Conservation (phyloP, 2,797 vertebrate species). For the Orientallactaga sibirica region DNA sequence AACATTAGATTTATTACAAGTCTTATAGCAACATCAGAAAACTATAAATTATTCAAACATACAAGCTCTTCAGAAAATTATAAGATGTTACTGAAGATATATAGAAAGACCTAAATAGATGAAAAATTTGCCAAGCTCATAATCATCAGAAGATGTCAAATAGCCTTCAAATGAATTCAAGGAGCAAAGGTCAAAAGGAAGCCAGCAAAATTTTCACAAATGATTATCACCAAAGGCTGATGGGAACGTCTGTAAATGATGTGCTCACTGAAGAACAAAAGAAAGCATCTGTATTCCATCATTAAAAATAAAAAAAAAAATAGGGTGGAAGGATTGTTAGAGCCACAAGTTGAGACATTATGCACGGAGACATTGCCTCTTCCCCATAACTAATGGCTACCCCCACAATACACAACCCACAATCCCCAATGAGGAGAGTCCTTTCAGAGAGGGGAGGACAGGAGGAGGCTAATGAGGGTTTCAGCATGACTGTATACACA, state of each 20-base stretch:
- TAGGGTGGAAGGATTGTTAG: too few species aligned
- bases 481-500: too few species aligned
- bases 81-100: not conserved
- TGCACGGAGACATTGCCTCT: too few species aligned
- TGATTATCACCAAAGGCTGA: not conserved
- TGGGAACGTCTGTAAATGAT: not conserved
- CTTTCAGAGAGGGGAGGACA: too few species aligned
- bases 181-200: not conserved
- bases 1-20: conserved; percentile 12
- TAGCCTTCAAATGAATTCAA: not conserved
- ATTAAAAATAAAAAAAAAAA: not conserved
- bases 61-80: not conserved
- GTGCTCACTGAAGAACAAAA: not conserved
- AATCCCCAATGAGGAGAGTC: too few species aligned
- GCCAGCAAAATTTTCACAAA: not conserved
- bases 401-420: too few species aligned
- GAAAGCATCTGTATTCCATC: not conserved
- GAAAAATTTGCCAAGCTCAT: not conserved
- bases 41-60: not conserved
- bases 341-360: too few species aligned
- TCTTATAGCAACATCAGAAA: not conserved
- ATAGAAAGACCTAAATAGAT: not conserved
- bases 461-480: too few species aligned
- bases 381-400: too few species aligned
- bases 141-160: not conserved